phyloP scores from a whole-genome alignment of 2,888 invertebrate species.

The Caradrina kadenii region DNA sequence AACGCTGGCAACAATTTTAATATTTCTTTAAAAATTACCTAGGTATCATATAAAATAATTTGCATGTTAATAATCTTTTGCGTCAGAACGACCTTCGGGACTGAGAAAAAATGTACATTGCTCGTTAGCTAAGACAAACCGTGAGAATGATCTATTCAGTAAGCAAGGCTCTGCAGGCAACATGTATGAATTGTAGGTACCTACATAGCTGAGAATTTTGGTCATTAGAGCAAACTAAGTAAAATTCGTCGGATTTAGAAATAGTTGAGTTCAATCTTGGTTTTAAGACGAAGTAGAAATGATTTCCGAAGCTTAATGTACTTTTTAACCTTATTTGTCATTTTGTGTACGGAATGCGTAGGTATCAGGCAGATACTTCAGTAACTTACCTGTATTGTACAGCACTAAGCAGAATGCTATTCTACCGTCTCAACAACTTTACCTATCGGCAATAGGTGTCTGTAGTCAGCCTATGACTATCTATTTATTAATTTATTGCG shows the following conservation, averaged over 20 bases:
- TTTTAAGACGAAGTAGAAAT: background rate
- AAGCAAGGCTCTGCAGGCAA: conserved; percentile 35
- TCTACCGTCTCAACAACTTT: background rate
- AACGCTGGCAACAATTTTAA: background rate
- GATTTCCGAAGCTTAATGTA: too few relatives aligned
- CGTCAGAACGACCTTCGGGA: conserved; percentile 37
- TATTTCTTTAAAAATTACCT: background rate
- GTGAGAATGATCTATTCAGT: conserved; percentile 44
- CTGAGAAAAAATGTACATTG: conserved; percentile 43
- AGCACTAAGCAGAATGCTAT: background rate
- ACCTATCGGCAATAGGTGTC: too few relatives aligned
- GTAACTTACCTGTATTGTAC: background rate
- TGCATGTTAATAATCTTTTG: conserved; percentile 16
- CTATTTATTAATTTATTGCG: too few relatives aligned
- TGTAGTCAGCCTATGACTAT: too few relatives aligned
- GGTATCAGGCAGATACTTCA: background rate
- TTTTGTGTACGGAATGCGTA: too few relatives aligned
- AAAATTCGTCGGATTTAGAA: conserved; percentile 12
- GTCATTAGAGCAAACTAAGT: conserved; percentile 8
- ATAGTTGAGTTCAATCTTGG: background rate
- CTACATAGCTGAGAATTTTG: conserved; percentile 5
- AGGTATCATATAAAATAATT: conserved; percentile 16
- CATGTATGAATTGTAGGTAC: conserved; percentile 6
- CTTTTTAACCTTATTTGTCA: too few relatives aligned
- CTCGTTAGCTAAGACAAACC: conserved; percentile 44